Base-by-base conservation (phyloP, 2,797 vertebrate species). In the Macropodus opercularis region DNA sequence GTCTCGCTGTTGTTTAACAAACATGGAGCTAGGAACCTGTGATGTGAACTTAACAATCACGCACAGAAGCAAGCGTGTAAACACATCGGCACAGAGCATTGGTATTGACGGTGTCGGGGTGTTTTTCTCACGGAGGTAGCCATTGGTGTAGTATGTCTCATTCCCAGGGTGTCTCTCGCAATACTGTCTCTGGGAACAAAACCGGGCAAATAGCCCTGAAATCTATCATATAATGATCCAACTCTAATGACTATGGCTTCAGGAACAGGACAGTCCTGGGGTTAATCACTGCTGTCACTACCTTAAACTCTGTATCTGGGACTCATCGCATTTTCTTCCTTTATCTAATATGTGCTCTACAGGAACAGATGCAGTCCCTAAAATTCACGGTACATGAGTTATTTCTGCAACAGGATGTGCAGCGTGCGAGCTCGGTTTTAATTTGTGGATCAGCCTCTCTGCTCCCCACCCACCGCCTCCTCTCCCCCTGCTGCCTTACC, bases 141-240 rank as follows among this genome's bases (percentile, higher is more conserved):
- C 85, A 52, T 84, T 52, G 92, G 94, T 94, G 91, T 96, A 95
- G 91, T 91, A 81, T 96, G 87, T 94, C 95, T 87, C 61, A 91
- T 95, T 96, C 94, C 94, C 94, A 95, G 93, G 93, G 92, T 85
- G 89, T 90, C 88, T 90, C 85, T 79, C 61, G 81, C 79, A 87
- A 86, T 78, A 90, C 90, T 89, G 89, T 85, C 84, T 90, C 90
- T 88, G 80, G 81, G 59, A 90, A 93, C 91, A 90, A 90, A 90
- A 81, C 89, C 86, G 86, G 74, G 88, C 91, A 92, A 93, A 91
- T 81, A 84, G 88, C 90, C 87, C 90, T 95, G 94, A 94, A 96
- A 95, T 95, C 93, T 92, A 94, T 95, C 95, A 94, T 92, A 93
- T 95, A 95, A 95, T 95, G 93, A 94, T 90, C 85, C 83, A 9